These are phyloP conservation scores for Ophion obscuratus DNA, from an alignment of 2,888 invertebrate genomes.

Conservation along the genomic window DNA sequence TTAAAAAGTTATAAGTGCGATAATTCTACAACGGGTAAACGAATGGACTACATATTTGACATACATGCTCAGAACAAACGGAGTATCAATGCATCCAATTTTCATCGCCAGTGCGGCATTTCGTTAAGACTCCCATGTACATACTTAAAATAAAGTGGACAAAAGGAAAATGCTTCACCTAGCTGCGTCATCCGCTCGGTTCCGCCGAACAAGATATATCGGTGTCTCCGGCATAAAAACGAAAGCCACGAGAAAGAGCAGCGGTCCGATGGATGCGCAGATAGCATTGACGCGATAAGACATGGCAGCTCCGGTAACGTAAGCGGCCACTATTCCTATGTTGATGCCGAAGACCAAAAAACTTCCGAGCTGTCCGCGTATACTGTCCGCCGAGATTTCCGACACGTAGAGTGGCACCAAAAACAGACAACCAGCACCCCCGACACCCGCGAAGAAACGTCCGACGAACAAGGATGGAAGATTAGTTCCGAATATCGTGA, in stretches of 20 bases:
- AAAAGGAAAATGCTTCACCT: slow-evolving; percentile 74
- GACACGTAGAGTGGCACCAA: slow-evolving; percentile 87
- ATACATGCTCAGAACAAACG: no score
- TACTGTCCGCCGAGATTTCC: slow-evolving; percentile 86
- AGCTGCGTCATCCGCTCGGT: slow-evolving; percentile 80
- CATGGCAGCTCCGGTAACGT: slow-evolving; percentile 83
- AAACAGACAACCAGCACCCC: slow-evolving; percentile 86
- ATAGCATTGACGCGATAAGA: slow-evolving; percentile 84
- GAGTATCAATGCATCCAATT: no score
- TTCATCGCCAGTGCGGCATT: background rate
- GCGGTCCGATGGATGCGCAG: slow-evolving; percentile 81
- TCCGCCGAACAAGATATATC: slow-evolving; percentile 81
- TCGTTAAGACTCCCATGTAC: background rate
- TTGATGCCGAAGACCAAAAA: slow-evolving; percentile 85
- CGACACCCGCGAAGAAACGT: slow-evolving; percentile 86
- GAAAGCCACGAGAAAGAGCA: slow-evolving; percentile 82
- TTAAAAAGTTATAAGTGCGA: no score
- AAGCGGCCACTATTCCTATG: slow-evolving; percentile 82
- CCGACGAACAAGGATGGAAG: slow-evolving; percentile 84
- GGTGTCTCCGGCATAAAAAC: slow-evolving; percentile 86
- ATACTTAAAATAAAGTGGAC: background rate
- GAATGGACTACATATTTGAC: no score
- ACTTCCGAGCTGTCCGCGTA: slow-evolving; percentile 86
- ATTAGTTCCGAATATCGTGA: slow-evolving; percentile 85
- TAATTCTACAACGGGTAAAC: no score